These are phyloP conservation scores for Pterostichus madidus DNA, from an alignment of 2,888 invertebrate species.

Conservation along the genomic window DNA sequence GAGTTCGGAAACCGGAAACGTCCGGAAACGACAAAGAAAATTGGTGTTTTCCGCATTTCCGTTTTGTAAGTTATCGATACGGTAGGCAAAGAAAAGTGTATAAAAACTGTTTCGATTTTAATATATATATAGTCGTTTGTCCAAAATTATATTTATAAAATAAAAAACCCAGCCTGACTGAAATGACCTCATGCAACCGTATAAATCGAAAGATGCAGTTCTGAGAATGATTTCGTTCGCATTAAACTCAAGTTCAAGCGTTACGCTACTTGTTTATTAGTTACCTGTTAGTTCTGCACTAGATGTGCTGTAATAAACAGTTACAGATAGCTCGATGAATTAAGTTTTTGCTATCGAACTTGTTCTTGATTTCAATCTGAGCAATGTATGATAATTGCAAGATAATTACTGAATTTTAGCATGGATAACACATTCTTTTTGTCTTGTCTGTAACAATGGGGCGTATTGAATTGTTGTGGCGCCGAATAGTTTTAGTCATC, in stretches of 20 bases:
- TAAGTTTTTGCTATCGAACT: slow-evolving; percentile 52
- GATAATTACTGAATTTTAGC: neutral
- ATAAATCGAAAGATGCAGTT: slow-evolving; percentile 4
- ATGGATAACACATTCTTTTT: neutral
- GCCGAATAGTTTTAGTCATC: slow-evolving; percentile 31
- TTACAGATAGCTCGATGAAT: slow-evolving; percentile 51
- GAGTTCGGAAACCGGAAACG: too few relatives aligned
- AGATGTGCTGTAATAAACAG: slow-evolving; percentile 58
- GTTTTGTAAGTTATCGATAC: too few relatives aligned
- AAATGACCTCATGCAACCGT: slow-evolving; percentile 4
- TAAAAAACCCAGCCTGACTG: neutral
- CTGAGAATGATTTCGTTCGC: slow-evolving; percentile 17
- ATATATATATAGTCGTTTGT: too few relatives aligned
- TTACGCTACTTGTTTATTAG: slow-evolving; percentile 53
- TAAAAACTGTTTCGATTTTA: too few relatives aligned
- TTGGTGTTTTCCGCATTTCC: too few relatives aligned
- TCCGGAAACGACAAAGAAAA: too few relatives aligned
- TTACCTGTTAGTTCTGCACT: slow-evolving; percentile 63
- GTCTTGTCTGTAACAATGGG: slow-evolving; percentile 12
- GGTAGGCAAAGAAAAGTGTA: too few relatives aligned
- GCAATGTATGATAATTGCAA: too few relatives aligned
- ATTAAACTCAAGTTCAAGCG: slow-evolving; percentile 52
- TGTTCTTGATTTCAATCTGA: slow-evolving; percentile 23
- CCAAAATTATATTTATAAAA: too few relatives aligned
- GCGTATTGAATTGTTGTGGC: slow-evolving; percentile 34